Percentiles rank a stretch among this genome's conserved stretches.
phyloP scores from a whole-genome alignment of 1,140 invertebrate species.

The Coelopa frigida region DNA sequence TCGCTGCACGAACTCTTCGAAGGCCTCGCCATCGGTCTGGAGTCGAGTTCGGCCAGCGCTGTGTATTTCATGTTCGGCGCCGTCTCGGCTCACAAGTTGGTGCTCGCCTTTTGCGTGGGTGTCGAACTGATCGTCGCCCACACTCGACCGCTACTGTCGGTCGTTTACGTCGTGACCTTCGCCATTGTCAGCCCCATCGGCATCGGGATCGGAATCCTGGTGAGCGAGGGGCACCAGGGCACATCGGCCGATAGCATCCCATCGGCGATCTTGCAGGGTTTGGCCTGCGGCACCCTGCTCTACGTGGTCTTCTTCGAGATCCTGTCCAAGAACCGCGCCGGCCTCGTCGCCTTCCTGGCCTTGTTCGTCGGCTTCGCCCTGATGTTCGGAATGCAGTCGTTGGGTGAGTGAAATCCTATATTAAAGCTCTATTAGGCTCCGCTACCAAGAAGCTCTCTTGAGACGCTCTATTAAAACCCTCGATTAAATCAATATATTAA shows the following conservation, averaged over 20 bases:
- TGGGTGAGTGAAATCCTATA: constrained; percentile 70
- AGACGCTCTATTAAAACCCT: too few species aligned
- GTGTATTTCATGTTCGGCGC: constrained; percentile 81
- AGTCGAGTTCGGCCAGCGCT: constrained; percentile 54
- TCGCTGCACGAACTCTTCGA: constrained; percentile 89
- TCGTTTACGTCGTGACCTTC: constrained; percentile 68
- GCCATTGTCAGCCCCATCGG: constrained; percentile 73
- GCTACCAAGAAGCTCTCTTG: too few species aligned
- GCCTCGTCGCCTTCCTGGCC: constrained; percentile 61
- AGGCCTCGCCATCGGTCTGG: constrained; percentile 81
- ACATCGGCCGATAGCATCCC: constrained; percentile 52
- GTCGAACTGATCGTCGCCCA: constrained; percentile 65
- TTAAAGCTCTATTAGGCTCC: too few species aligned
- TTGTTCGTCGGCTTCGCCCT: constrained; percentile 66
- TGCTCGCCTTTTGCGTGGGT: constrained; percentile 81
- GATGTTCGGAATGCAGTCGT: constrained; percentile 68
- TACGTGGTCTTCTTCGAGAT: constrained; percentile 92
- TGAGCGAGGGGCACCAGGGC: constrained; percentile 55
- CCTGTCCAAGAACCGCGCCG: constrained; percentile 66
- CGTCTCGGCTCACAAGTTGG: constrained; percentile 80
- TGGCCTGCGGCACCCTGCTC: constrained; percentile 78
- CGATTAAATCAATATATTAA: too few species aligned
- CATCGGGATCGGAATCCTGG: constrained; percentile 62
- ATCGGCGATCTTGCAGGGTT: constrained; percentile 67
- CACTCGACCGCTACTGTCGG: constrained; percentile 53